A percentile compares a stretch with the other conserved stretches of the same genome.
Evolutionary conservation across 2,888 invertebrate species (phyloP).

Genomic region (Philhelius pedissequus): DNA sequence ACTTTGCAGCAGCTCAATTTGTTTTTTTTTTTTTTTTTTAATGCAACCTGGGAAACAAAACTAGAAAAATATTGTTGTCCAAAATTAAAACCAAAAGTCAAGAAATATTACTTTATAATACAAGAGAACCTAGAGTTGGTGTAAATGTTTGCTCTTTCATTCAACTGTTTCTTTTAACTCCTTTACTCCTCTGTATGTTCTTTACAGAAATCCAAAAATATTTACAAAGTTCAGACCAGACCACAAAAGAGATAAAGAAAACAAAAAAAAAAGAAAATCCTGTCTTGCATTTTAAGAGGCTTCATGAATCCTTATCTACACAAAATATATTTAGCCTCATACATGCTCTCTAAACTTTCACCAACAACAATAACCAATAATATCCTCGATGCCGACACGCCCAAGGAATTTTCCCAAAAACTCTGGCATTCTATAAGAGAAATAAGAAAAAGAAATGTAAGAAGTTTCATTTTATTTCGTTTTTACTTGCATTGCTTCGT

Average conservation of each 20-base stretch:
- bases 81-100: background rate
- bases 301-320: conserved; percentile 8
- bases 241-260: background rate
- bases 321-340: conserved; percentile 24
- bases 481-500: background rate
- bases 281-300: background rate
- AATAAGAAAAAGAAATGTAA: background rate
- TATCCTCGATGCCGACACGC: conserved; percentile 25
- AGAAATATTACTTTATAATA: no score
- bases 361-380: conserved; percentile 25
- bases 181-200: background rate
- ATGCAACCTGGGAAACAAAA: background rate
- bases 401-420: conserved; percentile 17
- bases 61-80: background rate
- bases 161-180: background rate
- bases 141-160: background rate
- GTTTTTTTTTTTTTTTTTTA: background rate
- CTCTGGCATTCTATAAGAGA: background rate
- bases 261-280: background rate
- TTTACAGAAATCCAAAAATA: background rate
- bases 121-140: background rate
- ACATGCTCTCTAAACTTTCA: conserved; percentile 11
- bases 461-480: background rate
- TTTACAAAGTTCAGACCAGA: background rate
- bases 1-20: no score